Evolutionary conservation across 2,797 vertebrate genomes (phyloP).

Genomic region (Cygnus olor): DNA sequence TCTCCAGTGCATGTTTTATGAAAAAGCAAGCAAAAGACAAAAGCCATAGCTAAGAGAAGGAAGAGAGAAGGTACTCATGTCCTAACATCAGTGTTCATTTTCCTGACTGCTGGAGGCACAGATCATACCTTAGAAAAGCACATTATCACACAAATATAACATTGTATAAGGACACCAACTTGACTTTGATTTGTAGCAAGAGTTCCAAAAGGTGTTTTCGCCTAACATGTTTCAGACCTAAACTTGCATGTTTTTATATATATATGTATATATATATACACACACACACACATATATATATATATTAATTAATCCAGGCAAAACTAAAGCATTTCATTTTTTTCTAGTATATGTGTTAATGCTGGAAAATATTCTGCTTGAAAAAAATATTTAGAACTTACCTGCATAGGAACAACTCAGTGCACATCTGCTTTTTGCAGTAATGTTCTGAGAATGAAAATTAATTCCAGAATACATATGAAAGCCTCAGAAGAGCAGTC

Average conservation of each 20-base stretch:
- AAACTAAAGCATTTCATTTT: background rate
- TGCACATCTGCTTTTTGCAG: background rate
- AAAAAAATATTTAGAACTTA: background rate
- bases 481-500: background rate
- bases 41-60: background rate
- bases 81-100: background rate
- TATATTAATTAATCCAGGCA: background rate
- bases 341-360: background rate
- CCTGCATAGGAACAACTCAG: background rate
- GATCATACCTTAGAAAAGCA: background rate
- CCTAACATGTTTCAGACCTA: background rate
- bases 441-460: background rate
- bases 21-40: background rate
- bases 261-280: no score
- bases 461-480: background rate
- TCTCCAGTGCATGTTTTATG: background rate
- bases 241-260: background rate
- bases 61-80: background rate
- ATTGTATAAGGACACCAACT: background rate
- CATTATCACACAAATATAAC: background rate
- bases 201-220: background rate
- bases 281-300: no score
- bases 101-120: background rate
- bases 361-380: background rate
- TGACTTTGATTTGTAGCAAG: background rate